Base-by-base conservation (phyloP, 1,140 invertebrate genomes). In the Eciton burchellii region DNA sequence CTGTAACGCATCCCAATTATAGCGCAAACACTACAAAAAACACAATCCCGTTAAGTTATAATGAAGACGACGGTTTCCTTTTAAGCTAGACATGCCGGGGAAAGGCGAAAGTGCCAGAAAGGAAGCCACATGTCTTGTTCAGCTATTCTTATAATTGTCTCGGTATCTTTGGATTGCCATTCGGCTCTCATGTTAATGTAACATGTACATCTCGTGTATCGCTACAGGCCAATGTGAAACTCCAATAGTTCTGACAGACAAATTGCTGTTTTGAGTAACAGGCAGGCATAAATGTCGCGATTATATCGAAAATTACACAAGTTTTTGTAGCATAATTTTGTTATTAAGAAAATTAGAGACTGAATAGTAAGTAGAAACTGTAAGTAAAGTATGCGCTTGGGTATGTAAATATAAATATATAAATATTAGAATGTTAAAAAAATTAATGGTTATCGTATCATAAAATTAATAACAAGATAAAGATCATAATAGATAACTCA, bases 91-190 rank as follows among this genome's bases (percentile, higher is more conserved):
- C 66, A 35, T 45, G 72, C 9, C 43, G 54, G 49, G 21, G 24
- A 52, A 35, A 35, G 35, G 35, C 35, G 74, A 79, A 83, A 83
- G 74, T 63, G 65, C 19, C 65, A 35, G 52, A 65, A n/a, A n/a
- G n/a, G 26, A 66, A 83, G 8, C 66, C 66, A 19, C 29, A 65
- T 65, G 59, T 68, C 52, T 26, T 21, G 19, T 63, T 60, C 71
- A 45, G 26, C 52, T 56, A 63, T 47, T n/a, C 47, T 56, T 65
- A 9, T 21, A 54, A 54, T 54, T 54, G 52, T n/a, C n/a, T 54
- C 52, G 52, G 52, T 54, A 21, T 54, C 52, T 54, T 54, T n/a
- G n/a, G n/a, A 54, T 54, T 54, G n/a, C 19, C 5, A 16, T 52
- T n/a, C 12, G 16, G n/a, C 35, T 35, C 35, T 35, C 35, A 3